A percentile compares a stretch with the other conserved stretches of the same genome.
These are phyloP conservation scores for Orthonyx spaldingii DNA, from an alignment of 2,113 vertebrate genomes.

Conservation along the genomic window DNA sequence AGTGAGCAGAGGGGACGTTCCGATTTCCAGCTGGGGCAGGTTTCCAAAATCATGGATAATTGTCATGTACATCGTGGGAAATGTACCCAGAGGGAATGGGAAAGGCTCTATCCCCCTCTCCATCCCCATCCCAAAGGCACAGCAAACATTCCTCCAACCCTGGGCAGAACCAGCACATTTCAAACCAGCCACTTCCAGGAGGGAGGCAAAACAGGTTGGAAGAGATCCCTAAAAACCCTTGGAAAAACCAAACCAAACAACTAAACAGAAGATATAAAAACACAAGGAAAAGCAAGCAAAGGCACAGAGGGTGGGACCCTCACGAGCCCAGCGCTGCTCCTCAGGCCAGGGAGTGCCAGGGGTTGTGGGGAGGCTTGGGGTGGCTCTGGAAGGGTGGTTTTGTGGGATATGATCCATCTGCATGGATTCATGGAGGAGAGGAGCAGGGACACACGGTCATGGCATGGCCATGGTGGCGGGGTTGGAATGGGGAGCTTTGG, in stretches of 20 bases:
- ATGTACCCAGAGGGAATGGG: neutral
- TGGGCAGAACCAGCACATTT: neutral
- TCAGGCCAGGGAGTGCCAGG: rapidly evolving
- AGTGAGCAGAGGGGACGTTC: neutral
- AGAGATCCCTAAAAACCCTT: neutral
- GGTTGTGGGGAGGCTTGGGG: neutral
- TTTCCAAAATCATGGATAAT: neutral
- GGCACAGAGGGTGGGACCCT: neutral
- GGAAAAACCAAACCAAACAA: neutral
- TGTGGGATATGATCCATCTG: neutral
- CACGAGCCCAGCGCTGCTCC: neutral
- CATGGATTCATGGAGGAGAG: neutral
- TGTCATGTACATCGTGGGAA: neutral
- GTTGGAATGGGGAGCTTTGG: neutral
- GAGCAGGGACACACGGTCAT: neutral
- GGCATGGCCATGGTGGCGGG: neutral
- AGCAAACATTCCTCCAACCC: neutral
- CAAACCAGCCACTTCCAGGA: neutral
- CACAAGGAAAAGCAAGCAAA: neutral
- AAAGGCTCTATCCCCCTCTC: neutral
- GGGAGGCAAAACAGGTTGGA: neutral
- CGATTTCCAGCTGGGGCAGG: neutral
- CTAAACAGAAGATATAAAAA: neutral
- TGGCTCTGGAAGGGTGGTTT: neutral
- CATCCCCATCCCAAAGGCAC: neutral